Evolutionary conservation across 2,888 invertebrate species (phyloP).

Genomic region (Herminia tarsipennalis): DNA sequence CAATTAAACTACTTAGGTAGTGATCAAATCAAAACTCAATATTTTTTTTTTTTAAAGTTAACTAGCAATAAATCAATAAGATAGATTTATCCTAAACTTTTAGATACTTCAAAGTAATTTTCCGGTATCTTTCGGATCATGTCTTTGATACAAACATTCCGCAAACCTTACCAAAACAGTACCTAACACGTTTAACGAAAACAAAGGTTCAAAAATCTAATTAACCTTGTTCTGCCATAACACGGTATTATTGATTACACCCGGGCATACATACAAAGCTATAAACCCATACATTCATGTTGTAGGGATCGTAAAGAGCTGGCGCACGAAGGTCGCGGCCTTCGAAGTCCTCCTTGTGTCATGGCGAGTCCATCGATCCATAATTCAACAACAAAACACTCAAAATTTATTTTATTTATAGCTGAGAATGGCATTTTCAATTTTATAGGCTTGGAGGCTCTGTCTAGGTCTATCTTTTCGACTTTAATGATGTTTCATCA

Average conservation of each 20-base stretch:
- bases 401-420: neutral
- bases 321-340: slow-evolving; percentile 42
- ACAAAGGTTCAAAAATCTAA: neutral
- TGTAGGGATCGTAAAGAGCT: slow-evolving; percentile 27
- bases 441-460: too few relatives aligned
- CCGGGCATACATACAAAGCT: slow-evolving; percentile 10
- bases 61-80: too few relatives aligned
- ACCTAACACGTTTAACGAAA: neutral
- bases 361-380: slow-evolving; percentile 45
- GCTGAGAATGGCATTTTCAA: slow-evolving; percentile 8
- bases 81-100: too few relatives aligned
- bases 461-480: too few relatives aligned
- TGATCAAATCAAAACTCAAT: too few relatives aligned
- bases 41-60: too few relatives aligned
- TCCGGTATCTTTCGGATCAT: too few relatives aligned
- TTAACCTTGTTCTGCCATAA: slow-evolving; percentile 3
- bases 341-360: slow-evolving; percentile 42
- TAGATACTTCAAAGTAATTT: too few relatives aligned
- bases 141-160: too few relatives aligned
- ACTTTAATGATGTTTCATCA: too few relatives aligned
- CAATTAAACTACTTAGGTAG: too few relatives aligned
- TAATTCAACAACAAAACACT: slow-evolving; percentile 26
- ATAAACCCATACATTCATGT: slow-evolving; percentile 27
- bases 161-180: too few relatives aligned
- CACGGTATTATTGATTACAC: slow-evolving; percentile 25